Base-by-base conservation (phyloP, 2,888 invertebrate species). In the Muschampia staudingeri region DNA sequence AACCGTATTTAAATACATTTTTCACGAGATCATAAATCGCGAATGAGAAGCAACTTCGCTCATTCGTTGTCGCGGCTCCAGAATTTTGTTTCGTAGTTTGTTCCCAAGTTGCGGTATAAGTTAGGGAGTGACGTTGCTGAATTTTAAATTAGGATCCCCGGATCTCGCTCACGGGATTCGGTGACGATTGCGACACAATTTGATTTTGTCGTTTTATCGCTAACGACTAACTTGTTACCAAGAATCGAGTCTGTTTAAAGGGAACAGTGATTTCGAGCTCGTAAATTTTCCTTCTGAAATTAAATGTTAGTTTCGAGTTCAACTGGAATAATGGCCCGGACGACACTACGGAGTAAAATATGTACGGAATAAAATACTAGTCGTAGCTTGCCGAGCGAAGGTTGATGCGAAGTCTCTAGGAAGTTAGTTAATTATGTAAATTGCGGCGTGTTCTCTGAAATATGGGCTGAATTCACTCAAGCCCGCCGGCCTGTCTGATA, bases 391-490 rank as follows among this genome's bases (percentile, higher is more conserved):
- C 71, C 78, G 83, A 81, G 84, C 76, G 85, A 86, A 86, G 86
- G 87, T 89, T 86, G 88, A 88, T 85, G 82, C 87, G 81, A 86
- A 87, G 86, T 83, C 86, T 82, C 84, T 85, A 86, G 87, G 91
- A 94, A 94, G 93, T 94, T 93, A 90, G 95, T 95, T 95, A 95
- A 95, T 95, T 95, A 95, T 95, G 95, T 90, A 95, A 95, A 96
- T 95, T 92, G 94, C 91, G 92, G 93, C 90, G 89, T 92, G 93
- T 91, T 90, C 90, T 87, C 92, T 93, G 92, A 95, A 93, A 93
- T 94, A 94, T 93, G 93, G 92, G 91, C 91, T 90, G 93, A 93
- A 94, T 94, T 93, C 94, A 92, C 91, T 93, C 92, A 92, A 90
- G 88, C 90, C 88, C 88, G 56, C 90, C 88, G 87, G 44, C 86